Conservation (phyloP, 2,888 invertebrate genomes). For the Nemotelus pantherinus region DNA sequence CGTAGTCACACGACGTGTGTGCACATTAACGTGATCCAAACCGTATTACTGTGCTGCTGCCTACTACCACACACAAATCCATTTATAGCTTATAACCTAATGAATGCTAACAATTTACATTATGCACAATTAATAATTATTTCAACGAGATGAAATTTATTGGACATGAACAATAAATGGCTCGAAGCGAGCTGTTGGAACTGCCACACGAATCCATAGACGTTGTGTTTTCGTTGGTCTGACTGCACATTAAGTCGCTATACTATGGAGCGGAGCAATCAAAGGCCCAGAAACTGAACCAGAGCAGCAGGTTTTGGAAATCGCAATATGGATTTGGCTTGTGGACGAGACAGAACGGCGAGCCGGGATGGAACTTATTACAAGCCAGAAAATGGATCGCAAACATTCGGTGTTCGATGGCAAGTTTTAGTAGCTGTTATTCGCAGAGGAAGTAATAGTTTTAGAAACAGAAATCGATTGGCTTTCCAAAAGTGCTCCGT, state of each 20-base stretch:
- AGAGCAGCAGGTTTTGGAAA: too few relatives aligned
- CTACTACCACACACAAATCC: background rate
- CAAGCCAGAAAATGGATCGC: background rate
- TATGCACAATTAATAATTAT: slow-evolving; percentile 39
- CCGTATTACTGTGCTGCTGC: background rate
- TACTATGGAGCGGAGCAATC: too few relatives aligned
- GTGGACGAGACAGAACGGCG: background rate
- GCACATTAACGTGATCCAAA: background rate
- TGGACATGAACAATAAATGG: slow-evolving; percentile 39
- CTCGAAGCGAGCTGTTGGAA: slow-evolving; percentile 25
- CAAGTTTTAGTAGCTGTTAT: background rate
- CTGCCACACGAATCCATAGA: background rate
- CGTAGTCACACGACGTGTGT: too few relatives aligned
- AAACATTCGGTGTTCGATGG: background rate
- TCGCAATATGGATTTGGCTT: too few relatives aligned
- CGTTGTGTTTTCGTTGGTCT: slow-evolving; percentile 2
- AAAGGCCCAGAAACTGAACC: too few relatives aligned
- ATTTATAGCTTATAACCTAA: slow-evolving; percentile 27
- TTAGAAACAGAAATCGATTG: too few relatives aligned
- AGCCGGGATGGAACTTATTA: background rate
- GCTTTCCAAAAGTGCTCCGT: background rate
- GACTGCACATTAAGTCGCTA: background rate
- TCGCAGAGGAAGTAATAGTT: background rate
- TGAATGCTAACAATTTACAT: slow-evolving; percentile 39
- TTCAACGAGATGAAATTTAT: slow-evolving; percentile 38